These are phyloP conservation scores for Acestrorhynchus altus DNA, from an alignment of 2,797 vertebrate species.

Conservation along the genomic window DNA sequence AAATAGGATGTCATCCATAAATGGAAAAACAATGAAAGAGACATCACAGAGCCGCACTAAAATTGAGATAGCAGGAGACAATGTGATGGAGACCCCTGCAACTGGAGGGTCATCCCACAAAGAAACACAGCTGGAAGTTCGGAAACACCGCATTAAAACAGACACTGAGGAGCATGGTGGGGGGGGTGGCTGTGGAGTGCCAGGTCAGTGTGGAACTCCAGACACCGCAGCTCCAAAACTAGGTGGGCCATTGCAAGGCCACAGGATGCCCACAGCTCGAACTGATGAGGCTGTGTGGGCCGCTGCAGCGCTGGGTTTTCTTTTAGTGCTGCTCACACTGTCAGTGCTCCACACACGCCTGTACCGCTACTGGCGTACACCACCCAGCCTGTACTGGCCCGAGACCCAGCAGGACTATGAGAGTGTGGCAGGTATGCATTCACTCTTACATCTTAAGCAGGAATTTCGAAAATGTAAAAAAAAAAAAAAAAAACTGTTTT, in stretches of 20 bases:
- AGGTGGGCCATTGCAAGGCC: conserved; percentile 13
- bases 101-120: conserved; percentile 3
- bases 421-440: conserved; percentile 82
- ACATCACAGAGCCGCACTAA: neutral
- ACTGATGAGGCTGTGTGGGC: conserved; percentile 89
- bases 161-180: conserved; percentile 19
- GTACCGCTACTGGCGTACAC: conserved; percentile 83
- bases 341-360: conserved; percentile 88
- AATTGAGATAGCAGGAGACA: neutral
- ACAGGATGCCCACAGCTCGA: conserved; percentile 70
- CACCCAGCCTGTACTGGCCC: conserved; percentile 87
- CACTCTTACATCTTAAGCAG: neutral
- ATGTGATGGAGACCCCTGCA: neutral
- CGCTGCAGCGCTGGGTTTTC: conserved; percentile 85
- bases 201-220: conserved; percentile 54
- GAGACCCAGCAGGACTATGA: conserved; percentile 80
- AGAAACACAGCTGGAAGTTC: neutral
- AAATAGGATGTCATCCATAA: neutral
- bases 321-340: conserved; percentile 84
- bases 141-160: conserved; percentile 46
- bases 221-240: conserved; percentile 7
- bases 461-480: too few species aligned
- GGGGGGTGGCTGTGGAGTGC: conserved; percentile 46
- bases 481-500: too few species aligned
- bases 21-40: neutral